phyloP scores from a whole-genome alignment of 2,797 vertebrate genomes.

The Acanthopagrus latus region DNA sequence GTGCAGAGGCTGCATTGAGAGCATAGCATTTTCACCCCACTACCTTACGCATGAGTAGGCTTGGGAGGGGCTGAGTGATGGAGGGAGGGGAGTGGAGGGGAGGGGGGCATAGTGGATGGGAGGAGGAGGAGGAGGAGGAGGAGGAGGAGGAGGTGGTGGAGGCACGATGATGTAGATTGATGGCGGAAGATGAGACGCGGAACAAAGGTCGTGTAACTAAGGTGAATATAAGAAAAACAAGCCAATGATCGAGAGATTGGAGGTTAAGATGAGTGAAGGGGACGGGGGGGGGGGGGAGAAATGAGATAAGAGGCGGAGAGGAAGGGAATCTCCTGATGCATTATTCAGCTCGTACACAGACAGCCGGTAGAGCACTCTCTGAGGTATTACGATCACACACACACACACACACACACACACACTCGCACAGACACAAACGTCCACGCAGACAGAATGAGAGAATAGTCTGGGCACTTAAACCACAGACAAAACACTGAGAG shows the following conservation, averaged over 20 bases:
- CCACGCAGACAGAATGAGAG: conserved; percentile 42
- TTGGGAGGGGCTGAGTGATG: conserved; percentile 72
- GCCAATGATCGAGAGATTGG: conserved; percentile 40
- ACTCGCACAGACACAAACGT: conserved; percentile 27
- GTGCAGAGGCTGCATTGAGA: conserved; percentile 79
- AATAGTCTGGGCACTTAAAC: conserved; percentile 60
- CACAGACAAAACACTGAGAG: conserved; percentile 70
- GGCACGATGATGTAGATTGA: conserved; percentile 53
- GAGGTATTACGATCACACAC: conserved; percentile 48
- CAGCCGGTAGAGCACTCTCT: conserved; percentile 57
- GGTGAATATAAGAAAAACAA: conserved; percentile 66
- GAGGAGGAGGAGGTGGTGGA: not conserved
- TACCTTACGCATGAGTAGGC: conserved; percentile 81
- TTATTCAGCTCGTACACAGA: conserved; percentile 79
- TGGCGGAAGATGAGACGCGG: conserved; percentile 54
- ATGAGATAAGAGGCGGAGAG: conserved; percentile 38
- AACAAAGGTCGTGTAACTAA: conserved; percentile 67
- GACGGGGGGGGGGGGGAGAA: conserved; percentile 18
- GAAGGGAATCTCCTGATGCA: conserved; percentile 69
- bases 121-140: not conserved
- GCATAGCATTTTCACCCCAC: conserved; percentile 77
- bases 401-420: conserved; percentile 11
- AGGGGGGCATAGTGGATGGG: not conserved
- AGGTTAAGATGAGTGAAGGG: conserved; percentile 41
- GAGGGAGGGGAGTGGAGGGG: conserved; percentile 42